A percentile compares a stretch with the other conserved stretches of the same genome.
These are phyloP conservation scores for Spinus olivaceus DNA, from an alignment of 2,797 vertebrate species.

Conservation along the genomic window DNA sequence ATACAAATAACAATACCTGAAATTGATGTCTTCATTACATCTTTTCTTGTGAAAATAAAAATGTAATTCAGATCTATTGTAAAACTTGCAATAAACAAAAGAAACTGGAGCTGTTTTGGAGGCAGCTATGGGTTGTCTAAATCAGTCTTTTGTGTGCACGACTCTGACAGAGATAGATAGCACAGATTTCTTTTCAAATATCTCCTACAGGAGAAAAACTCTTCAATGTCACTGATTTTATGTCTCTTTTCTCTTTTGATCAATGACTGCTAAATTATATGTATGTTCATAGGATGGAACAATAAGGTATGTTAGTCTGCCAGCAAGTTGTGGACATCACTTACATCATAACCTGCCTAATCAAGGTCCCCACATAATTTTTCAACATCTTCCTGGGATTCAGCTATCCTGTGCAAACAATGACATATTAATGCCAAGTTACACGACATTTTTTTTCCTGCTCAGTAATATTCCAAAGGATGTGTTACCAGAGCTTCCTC, in stretches of 20 bases:
- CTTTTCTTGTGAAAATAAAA: slow-evolving; percentile 45
- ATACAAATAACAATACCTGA: slow-evolving; percentile 36
- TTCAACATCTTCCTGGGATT: neutral
- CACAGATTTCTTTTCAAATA: slow-evolving; percentile 53
- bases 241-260: slow-evolving; percentile 39
- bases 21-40: slow-evolving; percentile 36
- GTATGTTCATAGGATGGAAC: slow-evolving; percentile 4
- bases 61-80: neutral
- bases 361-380: slow-evolving; percentile 2
- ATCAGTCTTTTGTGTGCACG: neutral
- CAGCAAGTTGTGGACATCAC: neutral
- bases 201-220: slow-evolving; percentile 43
- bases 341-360: slow-evolving; percentile 23
- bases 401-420: neutral
- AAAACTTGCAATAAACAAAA: neutral
- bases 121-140: neutral
- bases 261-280: slow-evolving; percentile 56
- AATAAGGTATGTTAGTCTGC: slow-evolving; percentile 26
- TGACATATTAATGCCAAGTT: neutral
- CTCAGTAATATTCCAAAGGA: neutral
- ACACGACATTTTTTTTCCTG: neutral
- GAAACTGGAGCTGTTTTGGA: neutral
- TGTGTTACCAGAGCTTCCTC: neutral
- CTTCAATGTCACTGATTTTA: slow-evolving; percentile 49
- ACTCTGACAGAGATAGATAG: slow-evolving; percentile 37